phyloP scores from a whole-genome alignment of 2,888 invertebrate genomes.

The Agrypnus murinus region DNA sequence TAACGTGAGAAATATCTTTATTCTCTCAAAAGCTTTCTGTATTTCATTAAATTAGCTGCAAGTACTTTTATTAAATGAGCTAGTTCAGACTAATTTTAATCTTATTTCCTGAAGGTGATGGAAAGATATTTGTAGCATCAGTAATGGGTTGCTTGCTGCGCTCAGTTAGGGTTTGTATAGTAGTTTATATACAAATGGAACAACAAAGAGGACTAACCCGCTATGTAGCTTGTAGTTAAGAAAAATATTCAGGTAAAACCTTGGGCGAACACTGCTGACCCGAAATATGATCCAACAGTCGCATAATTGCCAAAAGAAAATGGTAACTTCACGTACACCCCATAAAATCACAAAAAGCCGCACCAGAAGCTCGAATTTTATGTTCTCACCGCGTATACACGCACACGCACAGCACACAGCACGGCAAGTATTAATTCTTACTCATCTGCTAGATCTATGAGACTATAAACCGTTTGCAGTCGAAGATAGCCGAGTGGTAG shows the following conservation, averaged over 20 bases:
- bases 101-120: conserved; percentile 19
- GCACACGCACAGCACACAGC: conserved; percentile 29
- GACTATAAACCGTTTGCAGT: conserved; percentile 8
- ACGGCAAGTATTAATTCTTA: conserved; percentile 38
- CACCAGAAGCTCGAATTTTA: conserved; percentile 1
- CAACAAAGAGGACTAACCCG: conserved; percentile 26
- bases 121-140: conserved; percentile 15
- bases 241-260: conserved; percentile 15
- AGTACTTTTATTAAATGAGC: conserved; percentile 7
- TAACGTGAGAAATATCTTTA: background rate
- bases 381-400: conserved; percentile 10
- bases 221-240: conserved; percentile 14
- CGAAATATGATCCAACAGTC: conserved; percentile 3
- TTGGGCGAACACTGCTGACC: conserved; percentile 20
- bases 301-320: conserved; percentile 12
- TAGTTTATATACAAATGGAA: conserved; percentile 14
- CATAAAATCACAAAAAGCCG: conserved; percentile 19
- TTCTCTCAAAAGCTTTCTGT: background rate
- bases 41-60: background rate
- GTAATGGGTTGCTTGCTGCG: conserved; percentile 3
- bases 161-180: conserved; percentile 21
- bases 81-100: conserved; percentile 16
- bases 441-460: conserved; percentile 28
- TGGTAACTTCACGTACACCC: conserved; percentile 8
- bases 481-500: conserved; percentile 33